Evolutionary conservation across 1,140 invertebrate genomes (phyloP).

Genomic region (Pseudomyrmex pallidus): DNA sequence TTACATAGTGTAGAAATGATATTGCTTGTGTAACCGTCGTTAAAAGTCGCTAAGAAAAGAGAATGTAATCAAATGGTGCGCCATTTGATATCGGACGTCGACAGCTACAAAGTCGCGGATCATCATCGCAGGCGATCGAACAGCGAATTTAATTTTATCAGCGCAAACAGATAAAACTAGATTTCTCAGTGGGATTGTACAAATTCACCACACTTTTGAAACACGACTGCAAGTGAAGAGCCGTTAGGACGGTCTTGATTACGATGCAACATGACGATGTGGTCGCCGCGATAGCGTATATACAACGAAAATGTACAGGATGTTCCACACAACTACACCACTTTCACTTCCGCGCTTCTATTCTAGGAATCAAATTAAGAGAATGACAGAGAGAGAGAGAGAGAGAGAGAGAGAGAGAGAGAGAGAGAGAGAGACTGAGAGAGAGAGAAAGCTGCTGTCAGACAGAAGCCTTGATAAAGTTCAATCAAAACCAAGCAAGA

Average conservation of each 20-base stretch:
- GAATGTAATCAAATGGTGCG: background rate
- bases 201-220: constrained; percentile 11
- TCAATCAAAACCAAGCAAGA: too few species aligned
- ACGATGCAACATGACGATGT: constrained; percentile 27
- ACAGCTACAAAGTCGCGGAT: background rate
- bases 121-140: background rate
- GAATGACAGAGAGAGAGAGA: too few species aligned
- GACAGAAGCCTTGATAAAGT: too few species aligned
- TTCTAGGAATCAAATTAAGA: background rate
- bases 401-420: too few species aligned
- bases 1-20: background rate
- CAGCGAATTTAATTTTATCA: constrained; percentile 5
- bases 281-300: constrained; percentile 30
- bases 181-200: constrained; percentile 18
- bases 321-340: constrained; percentile 13
- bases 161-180: constrained; percentile 26
- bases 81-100: background rate
- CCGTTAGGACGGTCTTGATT: constrained; percentile 19
- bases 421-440: too few species aligned
- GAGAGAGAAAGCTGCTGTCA: too few species aligned
- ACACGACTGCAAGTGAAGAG: constrained; percentile 3
- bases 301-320: constrained; percentile 15
- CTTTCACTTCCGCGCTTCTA: constrained; percentile 8
- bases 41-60: background rate
- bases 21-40: background rate